Evolutionary conservation across 2,113 vertebrate species (phyloP).

Genomic region (Epinephelus fuscoguttatus): DNA sequence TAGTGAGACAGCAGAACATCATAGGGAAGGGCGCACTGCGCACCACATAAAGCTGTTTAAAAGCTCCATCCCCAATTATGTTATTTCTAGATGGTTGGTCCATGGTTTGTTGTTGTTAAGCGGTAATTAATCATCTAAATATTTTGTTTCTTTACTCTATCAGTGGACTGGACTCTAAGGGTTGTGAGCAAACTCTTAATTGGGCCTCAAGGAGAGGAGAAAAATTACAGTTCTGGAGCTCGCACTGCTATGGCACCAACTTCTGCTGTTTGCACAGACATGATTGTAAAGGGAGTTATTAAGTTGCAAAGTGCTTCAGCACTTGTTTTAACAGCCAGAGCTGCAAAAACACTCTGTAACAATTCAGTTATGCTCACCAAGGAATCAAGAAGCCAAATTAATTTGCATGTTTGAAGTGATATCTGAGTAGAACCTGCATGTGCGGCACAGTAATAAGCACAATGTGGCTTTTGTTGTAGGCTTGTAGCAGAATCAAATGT

Average conservation of each 20-base stretch:
- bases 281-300: conserved; percentile 36
- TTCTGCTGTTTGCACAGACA: conserved; percentile 32
- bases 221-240: conserved; percentile 24
- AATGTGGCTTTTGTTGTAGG: background rate
- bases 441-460: background rate
- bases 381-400: conserved; percentile 27
- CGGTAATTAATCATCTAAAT: conserved; percentile 71
- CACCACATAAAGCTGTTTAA: conserved; percentile 29
- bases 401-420: conserved; percentile 42
- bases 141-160: conserved; percentile 29
- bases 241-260: background rate
- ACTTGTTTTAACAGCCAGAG: conserved; percentile 3
- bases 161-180: conserved; percentile 44
- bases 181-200: conserved; percentile 57
- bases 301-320: conserved; percentile 16
- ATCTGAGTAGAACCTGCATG: conserved; percentile 20
- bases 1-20: conserved; percentile 40
- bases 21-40: background rate
- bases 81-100: conserved; percentile 38
- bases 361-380: conserved; percentile 32
- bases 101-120: conserved; percentile 55
- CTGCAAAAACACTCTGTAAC: background rate
- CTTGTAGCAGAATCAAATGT: conserved; percentile 15
- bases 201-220: conserved; percentile 62
- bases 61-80: conserved; percentile 23